Evolutionary conservation across 1,140 invertebrate species (phyloP).

Genomic region (Philopotamus ludificatus): DNA sequence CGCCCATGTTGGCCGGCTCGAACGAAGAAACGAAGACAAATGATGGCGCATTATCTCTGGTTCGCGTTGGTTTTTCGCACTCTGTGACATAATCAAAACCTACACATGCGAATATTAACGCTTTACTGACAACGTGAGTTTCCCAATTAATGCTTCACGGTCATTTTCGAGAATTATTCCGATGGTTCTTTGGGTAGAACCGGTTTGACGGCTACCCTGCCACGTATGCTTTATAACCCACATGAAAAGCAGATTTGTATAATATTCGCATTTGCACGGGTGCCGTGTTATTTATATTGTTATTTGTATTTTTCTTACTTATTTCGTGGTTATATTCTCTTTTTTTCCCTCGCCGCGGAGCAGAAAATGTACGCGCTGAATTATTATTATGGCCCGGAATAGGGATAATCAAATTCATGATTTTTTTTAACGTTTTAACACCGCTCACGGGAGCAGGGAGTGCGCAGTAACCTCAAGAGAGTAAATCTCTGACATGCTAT

Average conservation of each 20-base stretch:
- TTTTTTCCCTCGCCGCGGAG: conserved; percentile 2
- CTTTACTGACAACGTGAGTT: too few relatives aligned
- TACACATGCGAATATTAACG: neutral
- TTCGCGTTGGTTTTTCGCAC: conserved; percentile 40
- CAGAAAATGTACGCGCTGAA: too few relatives aligned
- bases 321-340: conserved; percentile 12
- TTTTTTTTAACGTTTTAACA: too few relatives aligned
- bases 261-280: conserved; percentile 26
- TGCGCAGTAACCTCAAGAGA: too few relatives aligned
- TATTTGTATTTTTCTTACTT: conserved; percentile 5
- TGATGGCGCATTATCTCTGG: conserved; percentile 41
- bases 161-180: too few relatives aligned
- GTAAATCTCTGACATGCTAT: too few relatives aligned
- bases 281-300: conserved; percentile 27
- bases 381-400: too few relatives aligned
- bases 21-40: conserved; percentile 44
- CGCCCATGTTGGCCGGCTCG: conserved; percentile 2
- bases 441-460: too few relatives aligned
- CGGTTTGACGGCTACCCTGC: conserved; percentile 22
- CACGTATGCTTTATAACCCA: conserved; percentile 16
- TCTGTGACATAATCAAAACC: conserved; percentile 9
- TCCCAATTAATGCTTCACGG: too few relatives aligned
- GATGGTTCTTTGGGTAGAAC: too few relatives aligned
- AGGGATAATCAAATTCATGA: too few relatives aligned
- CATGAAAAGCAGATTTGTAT: conserved; percentile 32